Conservation (phyloP, 2,113 vertebrate genomes). For the Platichthys stellatus region DNA sequence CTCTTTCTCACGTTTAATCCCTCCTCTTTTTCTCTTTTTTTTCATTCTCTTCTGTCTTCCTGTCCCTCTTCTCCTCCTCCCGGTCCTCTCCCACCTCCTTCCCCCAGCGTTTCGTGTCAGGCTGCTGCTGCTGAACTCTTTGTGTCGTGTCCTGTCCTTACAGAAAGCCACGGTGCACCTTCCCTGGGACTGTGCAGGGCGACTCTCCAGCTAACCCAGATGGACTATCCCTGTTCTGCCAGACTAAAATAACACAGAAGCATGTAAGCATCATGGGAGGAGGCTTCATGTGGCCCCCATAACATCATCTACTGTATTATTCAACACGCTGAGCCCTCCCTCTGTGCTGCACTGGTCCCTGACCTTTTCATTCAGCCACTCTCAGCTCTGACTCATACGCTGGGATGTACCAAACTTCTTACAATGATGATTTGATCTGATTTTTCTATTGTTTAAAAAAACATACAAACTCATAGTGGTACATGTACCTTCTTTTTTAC, state of each 20-base stretch:
- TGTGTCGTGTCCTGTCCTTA: constrained; percentile 54
- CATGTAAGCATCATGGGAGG: constrained; percentile 52
- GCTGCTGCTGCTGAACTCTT: constrained; percentile 15
- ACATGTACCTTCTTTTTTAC: background rate
- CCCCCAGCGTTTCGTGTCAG: constrained; percentile 18
- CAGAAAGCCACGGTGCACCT: constrained; percentile 11
- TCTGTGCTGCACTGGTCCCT: constrained; percentile 50
- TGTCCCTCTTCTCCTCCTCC: background rate
- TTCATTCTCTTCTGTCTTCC: background rate
- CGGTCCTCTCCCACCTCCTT: background rate
- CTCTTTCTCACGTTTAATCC: background rate
- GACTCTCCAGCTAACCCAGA: constrained; percentile 52
- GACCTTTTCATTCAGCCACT: constrained; percentile 62
- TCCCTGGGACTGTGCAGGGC: constrained; percentile 38
- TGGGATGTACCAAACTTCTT: constrained; percentile 15
- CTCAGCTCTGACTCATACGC: constrained; percentile 29
- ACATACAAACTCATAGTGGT: background rate
- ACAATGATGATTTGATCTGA: constrained; percentile 10
- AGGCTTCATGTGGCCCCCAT: constrained; percentile 31
- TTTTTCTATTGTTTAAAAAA: background rate
- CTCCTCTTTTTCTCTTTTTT: background rate
- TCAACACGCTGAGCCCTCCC: constrained; percentile 51
- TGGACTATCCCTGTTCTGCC: constrained; percentile 59
- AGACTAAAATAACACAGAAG: constrained; percentile 56
- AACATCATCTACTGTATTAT: constrained; percentile 68